phyloP scores from a whole-genome alignment of 2,888 invertebrate species.

The Ommatoiulus sabulosus region DNA sequence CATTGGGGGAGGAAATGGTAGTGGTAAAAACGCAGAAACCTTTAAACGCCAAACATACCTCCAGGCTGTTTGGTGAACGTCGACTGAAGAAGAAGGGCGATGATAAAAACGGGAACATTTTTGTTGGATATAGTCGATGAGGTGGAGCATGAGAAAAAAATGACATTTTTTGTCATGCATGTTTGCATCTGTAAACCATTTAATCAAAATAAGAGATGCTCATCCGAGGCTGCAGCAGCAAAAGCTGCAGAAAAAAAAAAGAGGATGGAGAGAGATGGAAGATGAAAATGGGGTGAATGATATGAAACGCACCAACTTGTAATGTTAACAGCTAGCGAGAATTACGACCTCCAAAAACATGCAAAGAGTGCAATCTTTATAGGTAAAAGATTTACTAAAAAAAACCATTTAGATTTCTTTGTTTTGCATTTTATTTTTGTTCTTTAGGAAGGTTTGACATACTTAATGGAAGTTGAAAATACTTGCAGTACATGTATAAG shows the following conservation, averaged over 20 bases:
- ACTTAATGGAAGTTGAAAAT: no score
- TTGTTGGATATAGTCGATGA: slow-evolving; percentile 39
- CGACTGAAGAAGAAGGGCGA: neutral
- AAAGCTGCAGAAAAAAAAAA: neutral
- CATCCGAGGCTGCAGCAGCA: neutral
- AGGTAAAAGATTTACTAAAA: neutral
- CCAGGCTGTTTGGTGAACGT: neutral
- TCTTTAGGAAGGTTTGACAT: no score
- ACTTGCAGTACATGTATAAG: no score
- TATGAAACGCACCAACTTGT: neutral
- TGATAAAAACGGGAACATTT: neutral
- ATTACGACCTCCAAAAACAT: neutral
- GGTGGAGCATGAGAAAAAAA: slow-evolving; percentile 36
- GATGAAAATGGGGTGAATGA: neutral
- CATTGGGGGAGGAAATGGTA: neutral
- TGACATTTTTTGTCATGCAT: slow-evolving; percentile 31
- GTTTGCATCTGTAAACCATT: slow-evolving; percentile 43
- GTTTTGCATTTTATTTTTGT: no score
- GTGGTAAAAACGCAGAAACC: neutral
- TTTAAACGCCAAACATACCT: neutral
- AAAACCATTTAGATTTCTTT: no score
- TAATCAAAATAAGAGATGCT: slow-evolving; percentile 35
- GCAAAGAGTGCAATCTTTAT: neutral
- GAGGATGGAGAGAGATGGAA: neutral
- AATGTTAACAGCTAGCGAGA: slow-evolving; percentile 15